phyloP scores from a whole-genome alignment of 2,888 invertebrate genomes.

The Idaea biselata region DNA sequence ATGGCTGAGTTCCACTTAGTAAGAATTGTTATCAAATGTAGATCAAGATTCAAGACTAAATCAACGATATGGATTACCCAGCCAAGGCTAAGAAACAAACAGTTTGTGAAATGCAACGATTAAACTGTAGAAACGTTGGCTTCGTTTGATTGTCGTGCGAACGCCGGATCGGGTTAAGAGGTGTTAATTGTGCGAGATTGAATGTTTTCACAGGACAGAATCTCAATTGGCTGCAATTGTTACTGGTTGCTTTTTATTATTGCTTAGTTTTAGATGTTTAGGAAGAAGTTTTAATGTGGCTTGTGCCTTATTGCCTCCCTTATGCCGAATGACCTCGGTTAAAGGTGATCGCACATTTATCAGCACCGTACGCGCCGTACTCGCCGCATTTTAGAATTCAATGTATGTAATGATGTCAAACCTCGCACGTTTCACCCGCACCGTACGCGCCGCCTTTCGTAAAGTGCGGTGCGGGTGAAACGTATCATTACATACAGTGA shows the following conservation, averaged over 20 bases:
- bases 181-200: slow-evolving; percentile 82
- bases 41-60: slow-evolving; percentile 2
- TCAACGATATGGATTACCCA: slow-evolving; percentile 7
- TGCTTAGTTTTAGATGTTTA: slow-evolving; percentile 4
- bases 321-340: not conserved
- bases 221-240: slow-evolving; percentile 78
- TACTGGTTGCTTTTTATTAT: slow-evolving; percentile 16
- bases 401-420: too few relatives aligned
- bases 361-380: too few relatives aligned
- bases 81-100: slow-evolving; percentile 19
- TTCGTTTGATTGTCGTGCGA: slow-evolving; percentile 75
- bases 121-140: slow-evolving; percentile 54
- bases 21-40: not conserved
- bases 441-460: too few relatives aligned
- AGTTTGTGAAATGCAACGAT: slow-evolving; percentile 37
- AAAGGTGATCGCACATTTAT: too few relatives aligned
- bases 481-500: too few relatives aligned
- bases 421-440: too few relatives aligned
- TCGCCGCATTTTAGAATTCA: too few relatives aligned
- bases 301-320: not conserved
- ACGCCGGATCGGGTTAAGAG: slow-evolving; percentile 77
- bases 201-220: slow-evolving; percentile 80
- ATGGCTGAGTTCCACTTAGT: too few relatives aligned
- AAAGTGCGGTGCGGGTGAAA: too few relatives aligned
- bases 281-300: not conserved